phyloP scores from a whole-genome alignment of 2,113 vertebrate genomes.

The Dendrocopos noguchii region DNA sequence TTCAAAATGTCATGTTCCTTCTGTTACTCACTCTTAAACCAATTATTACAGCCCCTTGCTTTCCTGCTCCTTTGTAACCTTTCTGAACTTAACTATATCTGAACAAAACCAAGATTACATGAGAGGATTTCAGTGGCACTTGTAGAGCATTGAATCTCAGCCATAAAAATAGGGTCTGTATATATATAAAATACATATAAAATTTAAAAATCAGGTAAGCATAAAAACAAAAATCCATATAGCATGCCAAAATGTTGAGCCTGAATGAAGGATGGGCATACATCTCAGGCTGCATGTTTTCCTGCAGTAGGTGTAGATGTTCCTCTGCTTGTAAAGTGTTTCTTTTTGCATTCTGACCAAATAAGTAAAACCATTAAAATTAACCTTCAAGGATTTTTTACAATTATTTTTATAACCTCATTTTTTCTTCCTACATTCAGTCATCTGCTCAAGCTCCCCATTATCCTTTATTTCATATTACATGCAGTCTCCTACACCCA shows the following conservation, averaged over 20 bases:
- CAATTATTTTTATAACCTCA: background rate
- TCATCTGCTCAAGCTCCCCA: background rate
- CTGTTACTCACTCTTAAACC: background rate
- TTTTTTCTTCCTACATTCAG: background rate
- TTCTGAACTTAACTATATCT: background rate
- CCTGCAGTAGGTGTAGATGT: background rate
- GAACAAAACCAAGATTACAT: background rate
- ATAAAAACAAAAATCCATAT: background rate
- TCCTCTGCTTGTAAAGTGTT: background rate
- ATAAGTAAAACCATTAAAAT: background rate
- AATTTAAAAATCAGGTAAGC: background rate
- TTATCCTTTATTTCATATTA: background rate
- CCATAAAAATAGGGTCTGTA: background rate
- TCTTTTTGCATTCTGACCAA: background rate
- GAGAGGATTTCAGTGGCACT: background rate
- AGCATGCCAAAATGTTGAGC: background rate
- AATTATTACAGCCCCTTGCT: background rate
- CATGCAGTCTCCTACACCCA: background rate
- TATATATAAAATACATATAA: no score
- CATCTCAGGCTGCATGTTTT: background rate
- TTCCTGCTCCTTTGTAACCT: background rate
- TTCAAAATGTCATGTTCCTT: background rate
- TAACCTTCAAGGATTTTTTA: background rate
- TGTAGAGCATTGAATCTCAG: background rate
- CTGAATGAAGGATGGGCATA: background rate